Conservation (phyloP, 1,140 invertebrate genomes). For the Streblospio benedicti region DNA sequence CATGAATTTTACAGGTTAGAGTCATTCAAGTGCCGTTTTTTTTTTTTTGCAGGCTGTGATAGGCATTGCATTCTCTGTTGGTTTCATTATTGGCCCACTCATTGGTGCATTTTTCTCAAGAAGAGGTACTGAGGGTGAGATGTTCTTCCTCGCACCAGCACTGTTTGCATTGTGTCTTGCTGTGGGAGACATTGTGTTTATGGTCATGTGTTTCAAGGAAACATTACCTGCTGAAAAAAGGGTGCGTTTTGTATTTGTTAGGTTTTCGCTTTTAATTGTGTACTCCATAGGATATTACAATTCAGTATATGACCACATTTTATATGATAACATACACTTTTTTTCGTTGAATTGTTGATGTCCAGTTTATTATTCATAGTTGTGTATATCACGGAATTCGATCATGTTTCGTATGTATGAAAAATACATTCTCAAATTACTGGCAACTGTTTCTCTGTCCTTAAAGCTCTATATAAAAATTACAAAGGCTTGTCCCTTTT, state of each 20-base stretch:
- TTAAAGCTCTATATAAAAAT: too few species aligned
- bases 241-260: constrained; percentile 34
- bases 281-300: too few species aligned
- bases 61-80: constrained; percentile 92
- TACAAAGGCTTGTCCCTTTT: too few species aligned
- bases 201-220: constrained; percentile 71
- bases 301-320: too few species aligned
- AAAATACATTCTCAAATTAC: too few species aligned
- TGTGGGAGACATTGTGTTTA: constrained; percentile 67
- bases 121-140: constrained; percentile 28
- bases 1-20: too few species aligned
- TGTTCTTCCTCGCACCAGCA: constrained; percentile 77
- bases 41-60: constrained; percentile 72
- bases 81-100: constrained; percentile 89
- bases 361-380: not conserved
- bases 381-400: not conserved
- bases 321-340: too few species aligned
- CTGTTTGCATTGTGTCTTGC: constrained; percentile 73
- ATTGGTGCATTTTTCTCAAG: constrained; percentile 85
- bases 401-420: constrained; percentile 14
- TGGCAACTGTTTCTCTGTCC: too few species aligned
- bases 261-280: constrained; percentile 12
- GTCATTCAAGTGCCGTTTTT: too few species aligned
- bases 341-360: constrained; percentile 11
- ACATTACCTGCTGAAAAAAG: constrained; percentile 65